Evolutionary conservation across 2,113 vertebrate genomes (phyloP), one percentile per base, ranked within the genome.

Genomic region (Tetrax tetrax): DNA sequence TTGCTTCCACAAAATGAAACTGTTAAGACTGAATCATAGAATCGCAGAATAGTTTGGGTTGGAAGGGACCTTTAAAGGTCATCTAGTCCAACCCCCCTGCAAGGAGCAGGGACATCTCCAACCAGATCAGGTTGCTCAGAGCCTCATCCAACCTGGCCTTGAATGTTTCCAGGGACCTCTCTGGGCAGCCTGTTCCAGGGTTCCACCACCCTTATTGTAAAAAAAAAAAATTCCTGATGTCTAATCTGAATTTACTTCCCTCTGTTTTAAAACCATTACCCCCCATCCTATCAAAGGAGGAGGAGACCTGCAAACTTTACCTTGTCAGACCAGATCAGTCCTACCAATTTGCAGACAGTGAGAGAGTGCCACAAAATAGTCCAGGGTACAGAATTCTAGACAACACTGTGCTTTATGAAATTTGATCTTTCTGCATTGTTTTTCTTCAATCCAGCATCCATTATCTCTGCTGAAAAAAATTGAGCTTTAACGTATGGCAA

Each of bases 391-490:
- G 76, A 72, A 86, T 22, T 61, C 31, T 4, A 74, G 80, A 74
- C 79, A 86, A 70, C 37, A 41, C 38, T 50, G 54, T 53, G 48
- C 66, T 76, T 66, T 93, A n/a, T 88, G 90, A 92, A 90, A 95
- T 65, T 76, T 81, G 80, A 90, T 83, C 89, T 47, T 95, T 86
- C 75, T 56, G 15, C 61, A 37, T 83, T 90, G 91, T 78, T 95
- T 89, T 89, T 75, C 51, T 80, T 86, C 89, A 92, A 95, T 86
- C 71, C 72, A 35, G 47, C 1, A 4, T 57, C 89, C 56, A 69
- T 95, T 92, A 95, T 90, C 86, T 89, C 37, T 63, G 12, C 56
- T 86, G 85, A 81, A 76, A 90, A 97, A 97, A 83, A 48, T 3
- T 90, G 68, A 50, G 31, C 86, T 95, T 89, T 95, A 89, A 37